These are phyloP conservation scores for Tringa solitaria DNA, from an alignment of 2,113 vertebrate species.

Conservation along the genomic window DNA sequence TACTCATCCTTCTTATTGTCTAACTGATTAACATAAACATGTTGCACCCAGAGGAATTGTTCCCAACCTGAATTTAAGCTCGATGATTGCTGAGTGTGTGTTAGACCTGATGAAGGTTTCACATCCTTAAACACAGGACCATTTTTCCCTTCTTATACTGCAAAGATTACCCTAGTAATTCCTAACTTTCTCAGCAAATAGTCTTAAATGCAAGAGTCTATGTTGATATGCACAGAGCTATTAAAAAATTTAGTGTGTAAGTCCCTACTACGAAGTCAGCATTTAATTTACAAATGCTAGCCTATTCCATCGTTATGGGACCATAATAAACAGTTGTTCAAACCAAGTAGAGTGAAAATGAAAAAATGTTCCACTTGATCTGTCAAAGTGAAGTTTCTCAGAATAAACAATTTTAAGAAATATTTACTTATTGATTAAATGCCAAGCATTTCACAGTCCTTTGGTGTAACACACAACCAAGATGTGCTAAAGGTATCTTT, in stretches of 20 bases:
- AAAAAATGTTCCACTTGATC: fast-evolving
- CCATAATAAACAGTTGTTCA: neutral
- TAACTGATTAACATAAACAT: neutral
- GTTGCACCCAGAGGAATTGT: neutral
- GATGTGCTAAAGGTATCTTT: conserved; percentile 5
- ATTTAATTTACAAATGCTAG: neutral
- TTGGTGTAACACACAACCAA: neutral
- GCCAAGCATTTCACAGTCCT: neutral
- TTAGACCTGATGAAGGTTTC: neutral
- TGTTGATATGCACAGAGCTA: neutral
- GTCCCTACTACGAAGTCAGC: neutral
- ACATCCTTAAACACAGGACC: fast-evolving
- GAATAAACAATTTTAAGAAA: neutral
- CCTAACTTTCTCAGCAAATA: neutral
- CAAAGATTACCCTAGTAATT: neutral
- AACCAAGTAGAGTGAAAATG: neutral
- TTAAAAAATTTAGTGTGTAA: neutral
- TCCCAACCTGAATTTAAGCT: neutral
- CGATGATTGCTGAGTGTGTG: too few relatives aligned
- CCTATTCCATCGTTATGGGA: neutral
- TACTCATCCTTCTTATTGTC: neutral
- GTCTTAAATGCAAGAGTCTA: neutral
- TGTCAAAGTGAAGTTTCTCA: neutral
- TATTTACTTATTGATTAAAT: neutral
- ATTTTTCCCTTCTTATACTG: neutral